Base-by-base conservation (phyloP, 2,113 vertebrate species). In the Amazona vittata region DNA sequence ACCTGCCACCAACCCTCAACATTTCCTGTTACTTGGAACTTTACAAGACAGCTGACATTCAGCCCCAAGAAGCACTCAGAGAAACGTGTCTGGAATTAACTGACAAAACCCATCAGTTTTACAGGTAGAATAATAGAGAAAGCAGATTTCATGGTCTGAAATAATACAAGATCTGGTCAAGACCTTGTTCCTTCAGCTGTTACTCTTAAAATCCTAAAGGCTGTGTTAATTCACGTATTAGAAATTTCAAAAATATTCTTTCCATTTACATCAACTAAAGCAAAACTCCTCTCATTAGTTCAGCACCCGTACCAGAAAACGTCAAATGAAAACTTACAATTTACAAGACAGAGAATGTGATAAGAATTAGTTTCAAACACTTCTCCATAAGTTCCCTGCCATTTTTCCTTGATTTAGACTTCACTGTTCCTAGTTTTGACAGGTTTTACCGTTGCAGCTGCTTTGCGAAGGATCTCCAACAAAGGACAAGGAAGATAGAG, bases 91-190 rank as follows among this genome's bases (percentile, higher is more conserved):
- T 60, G 64, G 71, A 88, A 90, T 71, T 62, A 93, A 84, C 79
- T 71, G 83, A 55, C 77, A 74, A 75, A 71, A 90, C 1, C 0
- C 73, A 75, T 63, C 73, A 78, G 29, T 7, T 62, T 80, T 83
- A 71, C 26, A 70, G 70, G 71, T 35, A 41, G 29, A 95, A 92
- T 37, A 60, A 46, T 4, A 74, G 31, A 83, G 59, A 79, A 84
- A 88, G 39, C 21, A 92, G 43, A 91, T 73, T 95, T 88, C 65
- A 65, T 29, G 76, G 14, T 70, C 81, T 88, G 65, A 93, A 94
- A 95, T 44, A 81, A 94, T 37, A 41, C 7, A 75, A 69, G 49
- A 63, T 43, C 33, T 57, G 60, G 22, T 77, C 31, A 91, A 86
- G 86, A 95, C 83, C 53, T 64, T 35, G 57, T 10, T 85, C 64